Evolutionary conservation across 2,888 invertebrate genomes (phyloP), one percentile per base, ranked within the genome.

Genomic region (Caenorhabditis becei): DNA sequence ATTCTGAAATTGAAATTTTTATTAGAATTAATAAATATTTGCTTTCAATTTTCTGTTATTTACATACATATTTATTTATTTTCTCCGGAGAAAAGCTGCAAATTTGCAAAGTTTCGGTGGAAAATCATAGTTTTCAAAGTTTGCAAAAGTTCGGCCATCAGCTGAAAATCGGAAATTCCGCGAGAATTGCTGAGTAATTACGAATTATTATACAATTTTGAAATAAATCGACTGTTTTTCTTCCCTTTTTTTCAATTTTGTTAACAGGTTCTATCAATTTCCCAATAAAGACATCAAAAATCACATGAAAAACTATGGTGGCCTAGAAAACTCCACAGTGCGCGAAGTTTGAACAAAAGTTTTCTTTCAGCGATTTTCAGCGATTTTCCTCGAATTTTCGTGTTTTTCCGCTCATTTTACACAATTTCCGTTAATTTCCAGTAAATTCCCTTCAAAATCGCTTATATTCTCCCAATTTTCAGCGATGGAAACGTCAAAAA

Each of bases 401-500:
- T 18, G 11, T 41, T 7, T 41, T 14, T 41, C 14, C 14, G 14
- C 41, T 11, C 7, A 14, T 51, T 11, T 51, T 51, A 11, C 10
- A 24, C 24, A 8, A 11, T 51, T 51, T 8, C 14, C 51, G 10
- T 20, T 8, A 23, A 20, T 49, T 49, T 49, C 4, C 20, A 20
- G 20, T 11, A 20, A 3, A 35, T 37, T 37, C 14, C 8, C 35
- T 51, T 20, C 28, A 51, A 51, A 16, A 28, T 44, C 2, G 3
- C 20, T 18, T 18, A n/a, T 7, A 47, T 47, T 47, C 35, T n/a
- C 5, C 18, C 47, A 16, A 32, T 23, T 59, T 62, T 37, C 61
- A 70, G 70, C 24, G 35, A 71, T 71, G 71, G 54, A 54, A 28
- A 28, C 71, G 23, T 10, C 37, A 32, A 71, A 71, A 54, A 54